Evolutionary conservation across 2,113 vertebrate genomes (phyloP), one percentile per base, ranked within the genome.

Genomic region (Amazona vittata): DNA sequence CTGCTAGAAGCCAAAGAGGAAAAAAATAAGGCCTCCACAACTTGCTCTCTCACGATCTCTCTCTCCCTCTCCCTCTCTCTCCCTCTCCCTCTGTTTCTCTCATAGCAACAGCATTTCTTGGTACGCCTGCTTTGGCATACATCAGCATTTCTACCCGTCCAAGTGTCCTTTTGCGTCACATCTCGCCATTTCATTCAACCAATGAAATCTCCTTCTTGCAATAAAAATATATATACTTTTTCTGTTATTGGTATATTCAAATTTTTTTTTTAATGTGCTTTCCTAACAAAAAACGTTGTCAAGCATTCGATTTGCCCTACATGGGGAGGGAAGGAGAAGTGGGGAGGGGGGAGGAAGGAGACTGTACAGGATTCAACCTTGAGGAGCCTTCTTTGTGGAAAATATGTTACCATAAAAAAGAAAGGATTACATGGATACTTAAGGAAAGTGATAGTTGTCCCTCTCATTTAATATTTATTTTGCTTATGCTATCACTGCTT

Each of bases 111-210:
- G 96, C 77, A 96, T 95, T 91, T 94, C 97, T 98, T 97, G 96
- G 96, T 98, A 94, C 94, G 93, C 96, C 96, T 96, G 97, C 96
- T 95, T 96, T 97, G 98, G 97, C 97, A 97, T 74, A 95, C 98
- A 97, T 97, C 98, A 96, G 95, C 97, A 94, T 97, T 98, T 98
- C 98, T 97, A 98, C 96, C 98, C 97, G 97, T 98, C 98, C 98
- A 98, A 98, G 93, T 98, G 97, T 98, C 98, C 98, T 98, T 98
- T 97, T 97, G 99, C 99, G 99, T 99, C 99, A 99, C 98, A 99
- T 99, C 99, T 99, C 98, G 98, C 99, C 99, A 99, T 98, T 96
- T 96, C 96, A 98, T 97, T 98, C 97, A 97, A 98, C 99, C 99
- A 99, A 99, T 98, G 98, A 97, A 98, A 98, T 92, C 94, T 97